These are phyloP conservation scores for Himalopsyche anomala DNA, from an alignment of 2,888 invertebrate genomes.

Conservation along the genomic window DNA sequence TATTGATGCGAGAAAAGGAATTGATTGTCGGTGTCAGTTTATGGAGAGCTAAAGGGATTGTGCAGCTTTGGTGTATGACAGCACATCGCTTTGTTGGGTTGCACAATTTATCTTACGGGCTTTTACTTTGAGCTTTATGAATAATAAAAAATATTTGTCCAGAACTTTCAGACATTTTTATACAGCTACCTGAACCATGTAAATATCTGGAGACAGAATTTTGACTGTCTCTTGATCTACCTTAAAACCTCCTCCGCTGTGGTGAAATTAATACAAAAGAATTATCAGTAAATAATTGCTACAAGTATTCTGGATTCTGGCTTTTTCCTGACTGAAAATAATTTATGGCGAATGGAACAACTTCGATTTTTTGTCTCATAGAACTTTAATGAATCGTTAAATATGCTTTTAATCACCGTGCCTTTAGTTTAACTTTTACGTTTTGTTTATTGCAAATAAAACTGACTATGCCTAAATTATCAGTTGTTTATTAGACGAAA, in stretches of 20 bases:
- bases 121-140: not conserved
- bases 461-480: not conserved
- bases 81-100: constrained; percentile 56
- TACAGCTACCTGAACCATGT: no score
- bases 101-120: constrained; percentile 23
- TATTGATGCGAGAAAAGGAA: constrained; percentile 48
- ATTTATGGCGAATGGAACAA: no score
- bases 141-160: not conserved
- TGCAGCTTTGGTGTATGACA: constrained; percentile 54
- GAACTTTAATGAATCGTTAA: not conserved
- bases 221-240: no score
- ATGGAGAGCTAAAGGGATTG: constrained; percentile 56
- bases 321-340: no score
- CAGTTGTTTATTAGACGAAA: not conserved
- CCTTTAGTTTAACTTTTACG: not conserved
- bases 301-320: no score
- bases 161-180: no score
- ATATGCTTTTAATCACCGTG: not conserved
- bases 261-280: no score
- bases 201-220: no score
- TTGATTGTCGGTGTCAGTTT: constrained; percentile 58
- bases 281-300: no score
- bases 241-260: no score
- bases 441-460: not conserved
- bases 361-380: not conserved